phyloP scores from a whole-genome alignment of 2,888 invertebrate genomes.

The Allygus modestus region DNA sequence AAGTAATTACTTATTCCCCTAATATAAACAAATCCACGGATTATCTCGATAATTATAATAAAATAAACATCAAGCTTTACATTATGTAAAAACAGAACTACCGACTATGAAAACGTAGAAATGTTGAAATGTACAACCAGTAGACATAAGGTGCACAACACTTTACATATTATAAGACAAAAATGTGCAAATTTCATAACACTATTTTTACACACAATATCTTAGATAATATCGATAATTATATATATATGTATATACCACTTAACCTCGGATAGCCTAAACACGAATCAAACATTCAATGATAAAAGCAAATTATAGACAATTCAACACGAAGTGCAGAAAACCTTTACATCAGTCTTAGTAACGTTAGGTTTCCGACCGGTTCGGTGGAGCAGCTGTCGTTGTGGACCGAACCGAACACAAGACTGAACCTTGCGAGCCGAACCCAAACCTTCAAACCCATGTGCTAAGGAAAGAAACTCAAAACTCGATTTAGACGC shows the following conservation, averaged over 20 bases:
- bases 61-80: constrained; percentile 60
- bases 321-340: constrained; percentile 59
- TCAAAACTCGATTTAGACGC: constrained; percentile 53
- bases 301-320: constrained; percentile 60
- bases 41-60: constrained; percentile 47
- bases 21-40: constrained; percentile 48
- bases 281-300: constrained; percentile 59
- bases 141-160: constrained; percentile 62
- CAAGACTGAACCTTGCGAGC: constrained; percentile 59
- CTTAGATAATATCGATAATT: constrained; percentile 63
- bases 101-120: constrained; percentile 56
- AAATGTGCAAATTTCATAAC: constrained; percentile 63
- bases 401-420: constrained; percentile 52
- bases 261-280: constrained; percentile 58
- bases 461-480: constrained; percentile 53
- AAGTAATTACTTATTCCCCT: constrained; percentile 54
- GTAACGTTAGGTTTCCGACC: constrained; percentile 60
- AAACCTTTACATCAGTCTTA: constrained; percentile 60
- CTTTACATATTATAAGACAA: constrained; percentile 62
- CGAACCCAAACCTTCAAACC: constrained; percentile 60
- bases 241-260: constrained; percentile 59
- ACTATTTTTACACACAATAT: constrained; percentile 64
- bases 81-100: constrained; percentile 58
- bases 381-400: constrained; percentile 50
- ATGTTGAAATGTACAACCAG: constrained; percentile 59